A percentile compares a stretch with the other conserved stretches of the same genome.
phyloP scores from a whole-genome alignment of 2,888 invertebrate genomes.

The Conops quadrifasciatus region DNA sequence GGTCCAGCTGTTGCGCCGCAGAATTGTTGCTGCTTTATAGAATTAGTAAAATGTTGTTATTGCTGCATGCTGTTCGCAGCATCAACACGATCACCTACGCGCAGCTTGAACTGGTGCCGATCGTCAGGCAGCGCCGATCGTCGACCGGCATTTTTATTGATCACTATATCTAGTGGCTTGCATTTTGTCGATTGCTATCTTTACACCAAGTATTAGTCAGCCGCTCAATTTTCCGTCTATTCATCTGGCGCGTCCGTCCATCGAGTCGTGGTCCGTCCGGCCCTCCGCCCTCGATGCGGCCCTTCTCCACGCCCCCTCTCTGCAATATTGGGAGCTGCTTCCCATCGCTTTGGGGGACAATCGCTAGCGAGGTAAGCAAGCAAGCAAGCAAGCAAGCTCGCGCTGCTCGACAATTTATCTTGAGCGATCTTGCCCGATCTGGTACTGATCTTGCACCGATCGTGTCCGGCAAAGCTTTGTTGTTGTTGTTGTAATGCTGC shows the following conservation, averaged over 20 bases:
- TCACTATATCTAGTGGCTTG: slow-evolving; percentile 33
- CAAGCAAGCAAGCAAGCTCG: slow-evolving; percentile 15
- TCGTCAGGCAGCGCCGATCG: neutral
- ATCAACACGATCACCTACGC: slow-evolving; percentile 17
- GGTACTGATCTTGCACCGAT: slow-evolving; percentile 1
- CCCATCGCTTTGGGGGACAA: slow-evolving; percentile 39
- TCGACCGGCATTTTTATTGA: slow-evolving; percentile 21
- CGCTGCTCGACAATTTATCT: slow-evolving; percentile 23
- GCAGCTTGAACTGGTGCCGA: neutral
- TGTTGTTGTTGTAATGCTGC: neutral
- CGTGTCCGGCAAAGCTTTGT: slow-evolving; percentile 1
- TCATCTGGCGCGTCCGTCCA: slow-evolving; percentile 23
- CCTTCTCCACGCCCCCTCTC: slow-evolving; percentile 18
- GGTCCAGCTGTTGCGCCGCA: slow-evolving; percentile 28
- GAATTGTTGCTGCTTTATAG: neutral
- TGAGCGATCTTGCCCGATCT: slow-evolving; percentile 3
- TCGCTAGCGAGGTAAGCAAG: slow-evolving; percentile 15
- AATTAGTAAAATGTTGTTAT: slow-evolving; percentile 10
- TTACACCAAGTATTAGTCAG: slow-evolving; percentile 12
- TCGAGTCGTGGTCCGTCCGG: too few species aligned
- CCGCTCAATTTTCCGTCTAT: slow-evolving; percentile 2
- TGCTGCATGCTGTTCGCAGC: slow-evolving; percentile 11
- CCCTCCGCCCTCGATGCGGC: too few species aligned
- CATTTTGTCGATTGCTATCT: slow-evolving; percentile 28
- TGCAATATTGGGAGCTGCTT: slow-evolving; percentile 39